A percentile compares a stretch with the other conserved stretches of the same genome.
Evolutionary conservation across 2,797 vertebrate genomes (phyloP).

Genomic region (Myotis planiceps): DNA sequence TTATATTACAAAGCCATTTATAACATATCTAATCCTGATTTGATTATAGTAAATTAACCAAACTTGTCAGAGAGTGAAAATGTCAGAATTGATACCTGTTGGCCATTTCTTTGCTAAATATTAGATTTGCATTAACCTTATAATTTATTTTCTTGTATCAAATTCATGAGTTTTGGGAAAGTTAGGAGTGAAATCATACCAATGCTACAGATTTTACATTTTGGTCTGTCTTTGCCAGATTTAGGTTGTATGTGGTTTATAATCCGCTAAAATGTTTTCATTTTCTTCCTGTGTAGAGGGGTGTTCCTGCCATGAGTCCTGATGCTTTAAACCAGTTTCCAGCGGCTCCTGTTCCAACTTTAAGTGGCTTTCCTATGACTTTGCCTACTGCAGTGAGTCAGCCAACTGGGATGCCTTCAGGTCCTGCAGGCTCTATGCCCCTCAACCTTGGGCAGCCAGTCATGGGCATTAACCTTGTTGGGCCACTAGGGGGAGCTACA

Average conservation of each 20-base stretch:
- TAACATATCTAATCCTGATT: neutral
- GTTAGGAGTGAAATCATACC: neutral
- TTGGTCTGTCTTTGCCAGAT: neutral
- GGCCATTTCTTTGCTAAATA: slow-evolving; percentile 28
- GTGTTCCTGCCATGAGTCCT: slow-evolving; percentile 94
- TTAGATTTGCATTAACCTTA: slow-evolving; percentile 1
- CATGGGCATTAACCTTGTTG: slow-evolving; percentile 87
- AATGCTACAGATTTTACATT: neutral
- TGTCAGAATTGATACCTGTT: slow-evolving; percentile 14
- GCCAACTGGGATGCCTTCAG: slow-evolving; percentile 89
- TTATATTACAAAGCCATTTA: slow-evolving; percentile 9
- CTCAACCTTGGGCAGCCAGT: slow-evolving; percentile 89
- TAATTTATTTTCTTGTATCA: slow-evolving; percentile 24
- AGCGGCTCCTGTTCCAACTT: slow-evolving; percentile 94
- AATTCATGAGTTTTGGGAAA: neutral
- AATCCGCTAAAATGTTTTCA: neutral
- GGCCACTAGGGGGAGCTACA: slow-evolving; percentile 80
- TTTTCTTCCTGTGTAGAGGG: slow-evolving; percentile 88
- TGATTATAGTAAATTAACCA: neutral
- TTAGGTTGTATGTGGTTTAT: neutral
- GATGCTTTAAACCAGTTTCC: slow-evolving; percentile 96
- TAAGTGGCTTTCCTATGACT: slow-evolving; percentile 92
- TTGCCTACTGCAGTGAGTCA: slow-evolving; percentile 91
- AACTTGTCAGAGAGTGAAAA: slow-evolving; percentile 11
- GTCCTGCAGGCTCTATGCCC: slow-evolving; percentile 87